A percentile compares a stretch with the other conserved stretches of the same genome.
Evolutionary conservation across 1,140 invertebrate genomes (phyloP).

Genomic region (Drosophila nannoptera): DNA sequence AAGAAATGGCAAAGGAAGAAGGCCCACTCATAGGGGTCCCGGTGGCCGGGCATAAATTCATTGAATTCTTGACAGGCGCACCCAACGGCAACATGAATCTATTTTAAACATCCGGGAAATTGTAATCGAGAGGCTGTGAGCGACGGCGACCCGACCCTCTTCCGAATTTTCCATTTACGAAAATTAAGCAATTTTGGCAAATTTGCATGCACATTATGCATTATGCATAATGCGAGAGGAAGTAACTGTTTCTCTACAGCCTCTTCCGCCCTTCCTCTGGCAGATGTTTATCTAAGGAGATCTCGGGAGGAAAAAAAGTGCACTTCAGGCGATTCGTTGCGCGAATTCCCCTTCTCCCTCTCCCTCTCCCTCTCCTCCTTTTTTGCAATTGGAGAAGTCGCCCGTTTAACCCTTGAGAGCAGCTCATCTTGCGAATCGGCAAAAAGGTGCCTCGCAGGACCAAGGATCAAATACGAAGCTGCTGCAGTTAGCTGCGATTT

Average conservation of each 20-base stretch:
- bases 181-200: constrained; percentile 72
- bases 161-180: constrained; percentile 1
- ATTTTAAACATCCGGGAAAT: constrained; percentile 70
- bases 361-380: constrained; percentile 6
- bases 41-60: constrained; percentile 62
- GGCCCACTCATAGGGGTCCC: constrained; percentile 47
- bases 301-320: constrained; percentile 41
- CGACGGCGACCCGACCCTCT: constrained; percentile 30
- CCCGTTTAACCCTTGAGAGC: constrained; percentile 51
- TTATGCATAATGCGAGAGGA: constrained; percentile 65
- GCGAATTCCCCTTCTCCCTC: constrained; percentile 44
- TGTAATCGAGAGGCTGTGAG: constrained; percentile 54
- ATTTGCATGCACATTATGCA: constrained; percentile 74
- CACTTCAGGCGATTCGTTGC: constrained; percentile 67
- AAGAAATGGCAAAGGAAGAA: not conserved
- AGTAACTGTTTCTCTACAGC: constrained; percentile 28
- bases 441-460: constrained; percentile 40
- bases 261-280: constrained; percentile 11
- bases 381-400: constrained; percentile 55
- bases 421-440: constrained; percentile 17
- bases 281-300: constrained; percentile 46
- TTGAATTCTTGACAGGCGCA: constrained; percentile 68
- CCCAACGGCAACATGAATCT: constrained; percentile 60
- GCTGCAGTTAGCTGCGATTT: not conserved
- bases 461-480: constrained; percentile 7